A percentile compares a stretch with the other conserved stretches of the same genome.
phyloP scores from a whole-genome alignment of 2,113 vertebrate species.

The Hippopotamus amphibius region DNA sequence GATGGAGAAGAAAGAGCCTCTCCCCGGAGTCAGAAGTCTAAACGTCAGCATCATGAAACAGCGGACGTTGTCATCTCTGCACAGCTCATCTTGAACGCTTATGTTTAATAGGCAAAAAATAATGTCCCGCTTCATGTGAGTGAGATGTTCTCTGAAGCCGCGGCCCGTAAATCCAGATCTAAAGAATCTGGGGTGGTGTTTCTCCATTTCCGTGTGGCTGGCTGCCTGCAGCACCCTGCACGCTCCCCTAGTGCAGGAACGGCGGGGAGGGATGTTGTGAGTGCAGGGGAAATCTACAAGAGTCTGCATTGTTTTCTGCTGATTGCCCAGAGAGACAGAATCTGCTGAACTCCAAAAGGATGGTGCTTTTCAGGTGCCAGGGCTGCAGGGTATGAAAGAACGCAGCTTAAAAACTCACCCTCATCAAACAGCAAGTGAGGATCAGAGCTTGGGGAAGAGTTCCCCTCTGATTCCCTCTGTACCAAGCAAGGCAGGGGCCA shows the following conservation, averaged over 20 bases:
- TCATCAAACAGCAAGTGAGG: neutral
- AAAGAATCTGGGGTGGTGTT: neutral
- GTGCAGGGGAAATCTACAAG: neutral
- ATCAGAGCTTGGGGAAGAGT: fast-evolving
- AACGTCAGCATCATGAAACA: neutral
- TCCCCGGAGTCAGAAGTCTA: neutral
- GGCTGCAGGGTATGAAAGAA: neutral
- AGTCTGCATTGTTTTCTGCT: conserved; percentile 33
- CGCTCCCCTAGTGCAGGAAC: fast-evolving
- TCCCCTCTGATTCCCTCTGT: neutral
- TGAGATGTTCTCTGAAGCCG: neutral
- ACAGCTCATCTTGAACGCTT: neutral
- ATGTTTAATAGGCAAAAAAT: neutral
- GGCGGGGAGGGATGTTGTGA: neutral
- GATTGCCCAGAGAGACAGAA: conserved; percentile 26
- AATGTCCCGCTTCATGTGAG: fast-evolving
- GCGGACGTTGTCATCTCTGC: neutral
- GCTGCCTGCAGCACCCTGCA: neutral
- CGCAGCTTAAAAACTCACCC: fast-evolving
- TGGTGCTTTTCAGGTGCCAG: neutral
- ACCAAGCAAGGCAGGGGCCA: neutral
- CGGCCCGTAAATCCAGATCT: neutral
- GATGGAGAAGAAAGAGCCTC: neutral
- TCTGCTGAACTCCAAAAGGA: conserved; percentile 27
- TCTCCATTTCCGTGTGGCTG: neutral